Conservation (phyloP, 1,140 invertebrate species). For the Drosophila tani region DNA sequence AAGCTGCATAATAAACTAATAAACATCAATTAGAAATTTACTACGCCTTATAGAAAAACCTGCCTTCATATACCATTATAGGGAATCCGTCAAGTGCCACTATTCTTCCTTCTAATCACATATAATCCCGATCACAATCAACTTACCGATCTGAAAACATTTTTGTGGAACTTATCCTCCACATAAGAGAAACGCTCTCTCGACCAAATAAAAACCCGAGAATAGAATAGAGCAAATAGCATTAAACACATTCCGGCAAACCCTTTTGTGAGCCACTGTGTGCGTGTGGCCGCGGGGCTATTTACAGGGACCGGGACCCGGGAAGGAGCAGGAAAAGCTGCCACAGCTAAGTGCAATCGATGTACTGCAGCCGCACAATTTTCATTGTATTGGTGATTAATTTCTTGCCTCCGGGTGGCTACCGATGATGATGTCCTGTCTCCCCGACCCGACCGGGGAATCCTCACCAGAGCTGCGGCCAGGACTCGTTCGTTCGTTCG, state of each 20-base stretch:
- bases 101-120: not conserved
- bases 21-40: slow-evolving; percentile 9
- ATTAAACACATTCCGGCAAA: slow-evolving; percentile 67
- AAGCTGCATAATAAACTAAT: not conserved
- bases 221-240: slow-evolving; percentile 53
- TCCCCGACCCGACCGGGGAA: slow-evolving; percentile 5
- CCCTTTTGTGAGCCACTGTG: slow-evolving; percentile 28
- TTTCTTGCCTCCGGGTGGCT: slow-evolving; percentile 71
- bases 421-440: slow-evolving; percentile 39
- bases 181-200: not conserved
- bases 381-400: slow-evolving; percentile 80
- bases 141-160: slow-evolving; percentile 12
- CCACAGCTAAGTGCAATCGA: slow-evolving; percentile 45
- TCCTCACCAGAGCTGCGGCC: slow-evolving; percentile 22
- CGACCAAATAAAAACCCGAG: slow-evolving; percentile 10
- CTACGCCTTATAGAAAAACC: not conserved
- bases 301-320: slow-evolving; percentile 32
- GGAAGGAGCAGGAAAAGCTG: slow-evolving; percentile 58
- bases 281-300: slow-evolving; percentile 66
- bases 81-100: not conserved
- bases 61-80: not conserved
- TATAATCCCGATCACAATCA: slow-evolving; percentile 16
- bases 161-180: slow-evolving; percentile 4
- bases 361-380: slow-evolving; percentile 71
- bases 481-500: slow-evolving; percentile 12